Conservation (phyloP, 2,888 invertebrate genomes). For the Muschampia plurimacula region DNA sequence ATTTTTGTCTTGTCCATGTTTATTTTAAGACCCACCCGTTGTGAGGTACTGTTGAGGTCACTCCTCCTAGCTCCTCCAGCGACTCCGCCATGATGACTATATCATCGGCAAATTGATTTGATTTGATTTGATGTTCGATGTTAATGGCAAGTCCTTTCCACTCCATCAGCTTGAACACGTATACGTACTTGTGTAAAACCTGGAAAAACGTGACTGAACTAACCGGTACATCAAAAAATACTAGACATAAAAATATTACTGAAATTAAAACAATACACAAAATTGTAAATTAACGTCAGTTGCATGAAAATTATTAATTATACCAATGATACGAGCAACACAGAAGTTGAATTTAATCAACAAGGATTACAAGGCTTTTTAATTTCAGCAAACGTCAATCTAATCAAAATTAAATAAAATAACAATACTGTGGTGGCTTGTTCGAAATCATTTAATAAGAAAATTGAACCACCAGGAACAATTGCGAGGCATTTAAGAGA, state of each 20-base stretch:
- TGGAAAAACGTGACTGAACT: no score
- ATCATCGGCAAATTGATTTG: no score
- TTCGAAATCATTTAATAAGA: slow-evolving; percentile 57
- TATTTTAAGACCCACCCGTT: no score
- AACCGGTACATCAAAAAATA: no score
- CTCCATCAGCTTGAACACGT: no score
- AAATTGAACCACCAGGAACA: slow-evolving; percentile 55
- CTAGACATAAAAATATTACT: neutral
- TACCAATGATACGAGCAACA: slow-evolving; percentile 44
- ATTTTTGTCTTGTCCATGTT: no score
- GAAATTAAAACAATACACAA: neutral
- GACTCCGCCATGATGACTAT: no score
- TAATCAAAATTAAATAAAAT: slow-evolving; percentile 62
- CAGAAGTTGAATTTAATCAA: slow-evolving; percentile 45
- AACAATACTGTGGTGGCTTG: slow-evolving; percentile 51
- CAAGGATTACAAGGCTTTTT: slow-evolving; percentile 49
- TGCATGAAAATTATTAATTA: slow-evolving; percentile 8
- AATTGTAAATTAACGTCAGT: slow-evolving; percentile 20
- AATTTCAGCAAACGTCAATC: slow-evolving; percentile 57
- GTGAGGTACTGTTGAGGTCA: no score
- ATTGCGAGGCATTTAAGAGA: slow-evolving; percentile 50
- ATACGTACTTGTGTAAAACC: no score
- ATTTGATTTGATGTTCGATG: no score
- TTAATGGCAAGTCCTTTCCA: no score
- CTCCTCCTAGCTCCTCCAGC: no score